Evolutionary conservation across 2,113 vertebrate species (phyloP).

Genomic region (Etia nguti): DNA sequence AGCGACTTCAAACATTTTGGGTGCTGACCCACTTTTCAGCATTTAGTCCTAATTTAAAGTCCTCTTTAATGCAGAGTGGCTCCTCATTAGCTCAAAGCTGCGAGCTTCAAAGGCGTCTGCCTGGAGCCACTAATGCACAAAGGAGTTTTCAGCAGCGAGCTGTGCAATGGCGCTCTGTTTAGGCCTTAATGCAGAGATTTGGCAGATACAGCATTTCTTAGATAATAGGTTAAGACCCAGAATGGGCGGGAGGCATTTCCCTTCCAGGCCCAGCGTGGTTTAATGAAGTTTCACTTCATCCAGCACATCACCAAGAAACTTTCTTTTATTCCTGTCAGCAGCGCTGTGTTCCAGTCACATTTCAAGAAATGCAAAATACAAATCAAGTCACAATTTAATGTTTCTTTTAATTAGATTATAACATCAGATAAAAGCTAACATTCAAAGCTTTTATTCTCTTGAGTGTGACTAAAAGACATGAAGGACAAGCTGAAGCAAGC

Average conservation of each 20-base stretch:
- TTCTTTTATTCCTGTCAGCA: not conserved
- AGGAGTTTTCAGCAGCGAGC: not conserved
- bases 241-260: not conserved
- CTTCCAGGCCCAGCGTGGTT: not conserved
- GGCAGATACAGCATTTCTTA: not conserved
- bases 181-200: not conserved
- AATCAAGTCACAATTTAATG: not conserved
- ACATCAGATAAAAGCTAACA: not conserved
- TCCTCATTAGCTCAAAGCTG: slow-evolving; percentile 26
- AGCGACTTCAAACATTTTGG: not conserved
- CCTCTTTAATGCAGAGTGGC: not conserved
- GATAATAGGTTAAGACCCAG: not conserved
- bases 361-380: not conserved
- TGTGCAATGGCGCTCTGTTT: not conserved
- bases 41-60: slow-evolving; percentile 29
- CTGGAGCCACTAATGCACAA: not conserved
- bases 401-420: not conserved
- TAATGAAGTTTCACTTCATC: not conserved
- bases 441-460: not conserved
- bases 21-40: slow-evolving; percentile 18
- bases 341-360: not conserved
- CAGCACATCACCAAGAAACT: not conserved
- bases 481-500: not conserved
- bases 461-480: not conserved
- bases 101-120: slow-evolving; percentile 27